Conservation (phyloP, 2,888 invertebrate genomes). For the Camponotus fellah region DNA sequence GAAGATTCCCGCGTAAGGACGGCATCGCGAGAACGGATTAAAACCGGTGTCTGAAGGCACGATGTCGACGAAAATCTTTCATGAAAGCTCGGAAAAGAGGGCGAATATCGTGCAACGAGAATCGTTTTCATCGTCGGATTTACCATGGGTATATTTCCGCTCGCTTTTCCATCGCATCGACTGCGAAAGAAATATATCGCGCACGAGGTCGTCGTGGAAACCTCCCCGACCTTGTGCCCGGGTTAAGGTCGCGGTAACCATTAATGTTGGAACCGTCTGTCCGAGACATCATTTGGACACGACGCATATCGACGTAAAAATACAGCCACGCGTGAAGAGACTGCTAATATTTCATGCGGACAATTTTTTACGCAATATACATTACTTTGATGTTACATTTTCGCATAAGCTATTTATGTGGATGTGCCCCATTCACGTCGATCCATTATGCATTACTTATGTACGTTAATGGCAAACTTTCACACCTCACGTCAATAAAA, state of each 20-base stretch:
- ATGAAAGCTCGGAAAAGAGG: conserved; percentile 35
- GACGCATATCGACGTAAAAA: conserved; percentile 38
- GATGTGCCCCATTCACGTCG: conserved; percentile 7
- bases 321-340: conserved; percentile 19
- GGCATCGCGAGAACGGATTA: conserved; percentile 49
- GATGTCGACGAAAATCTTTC: conserved; percentile 56
- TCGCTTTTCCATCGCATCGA: conserved; percentile 31
- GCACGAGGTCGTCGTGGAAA: conserved; percentile 44
- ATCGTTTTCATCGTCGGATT: conserved; percentile 43
- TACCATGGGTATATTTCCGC: conserved; percentile 20
- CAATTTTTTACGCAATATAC: conserved; percentile 1
- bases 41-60: conserved; percentile 24
- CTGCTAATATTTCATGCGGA: neutral
- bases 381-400: neutral
- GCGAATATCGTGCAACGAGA: conserved; percentile 36
- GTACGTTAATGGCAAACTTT: conserved; percentile 31
- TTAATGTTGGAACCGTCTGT: conserved; percentile 9
- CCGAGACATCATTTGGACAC: conserved; percentile 22
- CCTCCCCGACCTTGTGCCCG: conserved; percentile 32
- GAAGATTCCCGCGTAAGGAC: conserved; percentile 13
- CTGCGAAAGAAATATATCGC: conserved; percentile 16
- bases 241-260: conserved; percentile 55
- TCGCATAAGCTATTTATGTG: conserved; percentile 21
- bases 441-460: conserved; percentile 16
- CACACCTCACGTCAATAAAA: conserved; percentile 32